Evolutionary conservation across 2,797 vertebrate species (phyloP).

Genomic region (Eleutherodactylus coqui): DNA sequence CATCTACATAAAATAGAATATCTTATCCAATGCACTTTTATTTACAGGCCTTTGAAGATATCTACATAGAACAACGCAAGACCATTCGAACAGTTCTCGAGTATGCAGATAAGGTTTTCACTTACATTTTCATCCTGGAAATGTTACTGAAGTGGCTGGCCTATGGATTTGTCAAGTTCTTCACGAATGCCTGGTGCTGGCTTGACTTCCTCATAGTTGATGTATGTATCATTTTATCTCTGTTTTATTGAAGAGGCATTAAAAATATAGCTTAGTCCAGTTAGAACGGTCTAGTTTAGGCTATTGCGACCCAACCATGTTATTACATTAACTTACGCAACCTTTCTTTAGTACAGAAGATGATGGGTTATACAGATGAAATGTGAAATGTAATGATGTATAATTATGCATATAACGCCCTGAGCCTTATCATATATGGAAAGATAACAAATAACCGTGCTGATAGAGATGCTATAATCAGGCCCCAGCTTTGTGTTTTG

Average conservation of each 20-base stretch:
- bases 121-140: constrained; percentile 99
- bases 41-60: constrained; percentile 94
- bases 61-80: constrained; percentile 98
- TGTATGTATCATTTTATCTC: constrained; percentile 83
- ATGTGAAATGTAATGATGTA: background rate
- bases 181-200: constrained; percentile 99
- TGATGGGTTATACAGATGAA: background rate
- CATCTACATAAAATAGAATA: background rate
- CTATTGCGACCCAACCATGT: background rate
- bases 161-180: constrained; percentile 98
- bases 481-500: background rate
- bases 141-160: constrained; percentile 99
- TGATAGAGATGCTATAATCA: background rate
- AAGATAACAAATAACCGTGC: background rate
- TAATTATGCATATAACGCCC: background rate
- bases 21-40: constrained; percentile 47
- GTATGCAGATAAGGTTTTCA: constrained; percentile 96
- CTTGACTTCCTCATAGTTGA: constrained; percentile 99
- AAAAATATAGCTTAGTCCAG: background rate
- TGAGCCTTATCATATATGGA: background rate
- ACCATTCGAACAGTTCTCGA: constrained; percentile 90
- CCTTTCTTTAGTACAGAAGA: background rate
- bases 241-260: constrained; percentile 3
- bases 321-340: background rate
- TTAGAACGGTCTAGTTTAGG: background rate